Evolutionary conservation across 2,797 vertebrate species (phyloP), one percentile per base, ranked within the genome.

Genomic region (Pseudopleuronectes americanus): DNA sequence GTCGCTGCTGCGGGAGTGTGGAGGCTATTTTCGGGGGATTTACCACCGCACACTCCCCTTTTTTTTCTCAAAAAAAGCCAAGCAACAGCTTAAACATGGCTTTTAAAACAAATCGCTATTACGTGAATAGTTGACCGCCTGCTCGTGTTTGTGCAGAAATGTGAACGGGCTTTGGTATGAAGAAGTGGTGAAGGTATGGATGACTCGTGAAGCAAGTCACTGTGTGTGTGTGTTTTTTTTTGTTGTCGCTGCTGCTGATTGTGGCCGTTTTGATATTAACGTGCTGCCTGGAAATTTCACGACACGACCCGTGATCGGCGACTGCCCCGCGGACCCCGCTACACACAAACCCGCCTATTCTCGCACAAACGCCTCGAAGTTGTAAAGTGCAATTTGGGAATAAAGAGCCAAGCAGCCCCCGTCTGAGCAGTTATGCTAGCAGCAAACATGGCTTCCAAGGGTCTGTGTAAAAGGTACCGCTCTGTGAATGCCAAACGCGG

Each of bases 381-480:
- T 84, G 73, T 73, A 52, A 83, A 81, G 62, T 76, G 70, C 38
- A 79, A 88, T 92, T 79, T 16, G 79, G 68, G n/a, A 31, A 19
- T 17, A 28, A 55, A 61, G 68, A 89, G 89, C 81, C 81, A 83
- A 84, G 85, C 17, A 23, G 24, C 7, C 90, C 86, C 78, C 81
- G 54, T 85, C 89, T 75, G 75, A 88, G 89, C 86, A 90, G 81
- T 87, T 90, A 89, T 87, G 90, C 90, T 93, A 93, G 92, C 90
- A 90, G 85, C 94, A 94, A 95, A 95, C 93, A 94, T 95, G 94
- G 94, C 95, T 93, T 74, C 94, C 94, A 77, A 8, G 74, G 64
- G 89, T 89, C 88, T 78, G 85, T 91, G 78, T 88, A 66, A 90
- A 90, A 93, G 83, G 86, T 82, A 91, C 77, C 85, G 81, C 80